Percentiles rank a stretch among this genome's conserved stretches.
These are phyloP conservation scores for Isurus oxyrinchus DNA, from an alignment of 2,113 vertebrate species.

Conservation along the genomic window DNA sequence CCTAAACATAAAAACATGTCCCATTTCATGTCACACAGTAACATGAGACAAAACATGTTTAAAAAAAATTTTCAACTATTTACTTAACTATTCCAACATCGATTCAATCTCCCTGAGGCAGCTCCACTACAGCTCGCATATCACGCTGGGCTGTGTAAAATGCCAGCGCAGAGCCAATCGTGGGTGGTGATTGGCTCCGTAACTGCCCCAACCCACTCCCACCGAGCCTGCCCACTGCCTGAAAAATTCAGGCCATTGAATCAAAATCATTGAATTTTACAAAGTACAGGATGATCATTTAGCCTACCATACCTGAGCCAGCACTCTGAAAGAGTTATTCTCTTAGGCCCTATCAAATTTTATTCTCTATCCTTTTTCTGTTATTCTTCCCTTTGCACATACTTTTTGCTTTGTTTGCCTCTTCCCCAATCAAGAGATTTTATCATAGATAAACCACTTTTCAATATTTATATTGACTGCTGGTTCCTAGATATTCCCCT, in stretches of 20 bases:
- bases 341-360: neutral
- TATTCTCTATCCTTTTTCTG: neutral
- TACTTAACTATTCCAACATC: too few species aligned
- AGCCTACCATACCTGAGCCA: neutral
- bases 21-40: too few species aligned
- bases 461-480: neutral
- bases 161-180: too few species aligned
- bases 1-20: too few species aligned
- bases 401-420: neutral
- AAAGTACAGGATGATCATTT: neutral
- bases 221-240: too few species aligned
- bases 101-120: too few species aligned
- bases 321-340: neutral
- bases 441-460: neutral
- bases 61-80: too few species aligned
- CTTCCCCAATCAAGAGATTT: neutral
- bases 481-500: neutral
- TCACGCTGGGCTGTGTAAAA: too few species aligned
- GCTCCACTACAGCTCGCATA: too few species aligned
- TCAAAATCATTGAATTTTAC: neutral
- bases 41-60: too few species aligned
- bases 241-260: neutral
- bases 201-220: too few species aligned
- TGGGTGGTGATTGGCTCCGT: too few species aligned
- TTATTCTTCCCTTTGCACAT: neutral